These are phyloP conservation scores for Cenopis cana DNA, from an alignment of 2,888 invertebrate species.

Conservation along the genomic window DNA sequence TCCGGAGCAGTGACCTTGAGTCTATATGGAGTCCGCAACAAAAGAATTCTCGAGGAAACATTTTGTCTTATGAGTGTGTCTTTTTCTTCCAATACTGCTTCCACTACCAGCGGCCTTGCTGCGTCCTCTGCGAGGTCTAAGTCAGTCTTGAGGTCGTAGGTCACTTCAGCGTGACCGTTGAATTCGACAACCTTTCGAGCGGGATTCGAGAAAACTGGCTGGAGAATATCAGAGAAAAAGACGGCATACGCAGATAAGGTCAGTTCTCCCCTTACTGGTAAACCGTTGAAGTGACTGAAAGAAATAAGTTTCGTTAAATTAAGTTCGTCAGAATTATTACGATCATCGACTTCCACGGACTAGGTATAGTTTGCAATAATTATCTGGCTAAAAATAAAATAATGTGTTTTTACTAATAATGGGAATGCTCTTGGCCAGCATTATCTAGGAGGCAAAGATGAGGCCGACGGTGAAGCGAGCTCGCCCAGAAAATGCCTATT, in stretches of 20 bases:
- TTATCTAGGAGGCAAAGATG: too few species aligned
- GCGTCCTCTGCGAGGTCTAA: constrained; percentile 91
- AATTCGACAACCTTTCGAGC: constrained; percentile 89
- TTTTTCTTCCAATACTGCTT: constrained; percentile 95
- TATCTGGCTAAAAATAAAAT: too few species aligned
- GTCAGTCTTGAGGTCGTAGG: constrained; percentile 91
- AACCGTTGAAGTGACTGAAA: constrained; percentile 92
- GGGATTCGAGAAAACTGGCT: constrained; percentile 90
- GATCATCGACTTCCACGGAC: not conserved
- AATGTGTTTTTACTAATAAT: too few species aligned
- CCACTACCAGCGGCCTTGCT: constrained; percentile 92
- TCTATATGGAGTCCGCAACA: constrained; percentile 83
- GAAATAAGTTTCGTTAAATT: constrained; percentile 16
- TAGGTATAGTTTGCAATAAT: not conserved
- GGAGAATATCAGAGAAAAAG: constrained; percentile 91
- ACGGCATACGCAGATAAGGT: constrained; percentile 94
- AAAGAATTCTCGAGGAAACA: constrained; percentile 86
- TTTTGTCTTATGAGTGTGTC: constrained; percentile 94
- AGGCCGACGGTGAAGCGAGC: too few species aligned
- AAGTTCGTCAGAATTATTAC: not conserved
- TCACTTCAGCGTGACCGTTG: constrained; percentile 87
- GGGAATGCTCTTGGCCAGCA: too few species aligned
- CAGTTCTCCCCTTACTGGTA: constrained; percentile 93
- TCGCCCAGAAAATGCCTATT: too few species aligned
- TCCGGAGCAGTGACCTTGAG: constrained; percentile 93